Base-by-base conservation (phyloP, 2,113 vertebrate species). In the Anarrhichthys ocellatus region DNA sequence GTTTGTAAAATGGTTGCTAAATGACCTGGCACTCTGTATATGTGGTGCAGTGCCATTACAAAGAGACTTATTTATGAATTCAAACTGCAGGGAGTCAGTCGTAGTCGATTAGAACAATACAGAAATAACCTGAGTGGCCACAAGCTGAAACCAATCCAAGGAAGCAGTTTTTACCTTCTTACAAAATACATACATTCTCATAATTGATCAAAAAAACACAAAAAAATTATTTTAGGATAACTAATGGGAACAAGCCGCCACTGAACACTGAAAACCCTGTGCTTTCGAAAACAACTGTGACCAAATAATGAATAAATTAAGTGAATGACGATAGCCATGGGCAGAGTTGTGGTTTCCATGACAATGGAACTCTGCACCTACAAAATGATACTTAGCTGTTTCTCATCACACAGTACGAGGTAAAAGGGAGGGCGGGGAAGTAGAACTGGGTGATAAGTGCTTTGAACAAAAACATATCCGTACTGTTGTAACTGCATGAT, bases 321-420 rank as follows among this genome's bases (percentile, higher is more conserved):
- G 11, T 89, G 46, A 92, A 84, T 65, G 64, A 62, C 11, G 9
- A 52, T 74, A 68, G 85, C 83, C 44, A 86, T 79, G 74, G 85
- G 84, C 79, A 88, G 68, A 83, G 70, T 88, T 84, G 68, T 83
- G 68, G 91, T 93, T 93, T 89, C 91, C 92, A 91, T 93, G 92
- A 91, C 90, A 86, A 93, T 89, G 66, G 20, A 87, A 59, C 20
- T 59, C 58, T 52, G 81, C 78, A 88, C 86, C 83, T 87, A 69
- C 62, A 75, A 89, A 87, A 75, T 9, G 3, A 79, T 46, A 78
- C 69, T 78, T 72, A 64, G 73, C 65, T 34, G 22, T 73, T 81
- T 86, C 77, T 77, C 74, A 67, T 84, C 66, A 61, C 71, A 77
- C 48, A 80, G 70, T 48, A 36, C 2, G 82, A 73, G 62, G 27